A percentile compares a stretch with the other conserved stretches of the same genome.
Conservation (phyloP, 2,888 invertebrate genomes). For the Troides oblongomaculatus region DNA sequence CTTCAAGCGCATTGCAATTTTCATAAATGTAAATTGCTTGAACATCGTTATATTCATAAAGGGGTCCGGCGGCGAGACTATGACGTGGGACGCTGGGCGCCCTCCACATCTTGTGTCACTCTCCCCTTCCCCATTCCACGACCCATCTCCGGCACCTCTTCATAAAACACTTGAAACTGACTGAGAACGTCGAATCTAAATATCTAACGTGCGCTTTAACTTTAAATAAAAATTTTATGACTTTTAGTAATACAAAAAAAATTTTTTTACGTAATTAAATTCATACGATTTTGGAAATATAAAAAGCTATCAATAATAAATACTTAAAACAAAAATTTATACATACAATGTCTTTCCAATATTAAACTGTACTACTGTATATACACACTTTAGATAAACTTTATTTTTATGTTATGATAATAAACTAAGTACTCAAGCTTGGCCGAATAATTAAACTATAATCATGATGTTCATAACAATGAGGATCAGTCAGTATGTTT, state of each 20-base stretch:
- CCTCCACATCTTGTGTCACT: neutral
- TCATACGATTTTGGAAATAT: neutral
- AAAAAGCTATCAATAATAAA: neutral
- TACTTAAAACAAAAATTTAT: no score
- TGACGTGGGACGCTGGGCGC: conserved; percentile 2
- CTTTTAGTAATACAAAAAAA: neutral
- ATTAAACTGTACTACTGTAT: no score
- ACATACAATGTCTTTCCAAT: no score
- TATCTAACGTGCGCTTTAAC: neutral
- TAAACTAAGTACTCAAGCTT: no score
- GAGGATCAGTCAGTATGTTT: no score
- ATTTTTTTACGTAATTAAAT: neutral
- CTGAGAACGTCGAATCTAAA: neutral
- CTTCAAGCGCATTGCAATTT: conserved; percentile 8
- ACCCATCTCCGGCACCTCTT: conserved; percentile 1
- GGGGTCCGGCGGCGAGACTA: conserved; percentile 5
- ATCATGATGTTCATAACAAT: no score
- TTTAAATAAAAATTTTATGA: neutral
- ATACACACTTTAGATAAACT: no score
- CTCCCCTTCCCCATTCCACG: neutral
- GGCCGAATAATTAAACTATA: no score
- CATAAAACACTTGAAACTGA: neutral
- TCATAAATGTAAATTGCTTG: conserved; percentile 29
- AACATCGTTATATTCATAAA: conserved; percentile 20
- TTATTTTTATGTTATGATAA: no score